Percentiles rank a stretch among this genome's conserved stretches.
Evolutionary conservation across 2,888 invertebrate genomes (phyloP).

Genomic region (Dinocampus coccinellae): DNA sequence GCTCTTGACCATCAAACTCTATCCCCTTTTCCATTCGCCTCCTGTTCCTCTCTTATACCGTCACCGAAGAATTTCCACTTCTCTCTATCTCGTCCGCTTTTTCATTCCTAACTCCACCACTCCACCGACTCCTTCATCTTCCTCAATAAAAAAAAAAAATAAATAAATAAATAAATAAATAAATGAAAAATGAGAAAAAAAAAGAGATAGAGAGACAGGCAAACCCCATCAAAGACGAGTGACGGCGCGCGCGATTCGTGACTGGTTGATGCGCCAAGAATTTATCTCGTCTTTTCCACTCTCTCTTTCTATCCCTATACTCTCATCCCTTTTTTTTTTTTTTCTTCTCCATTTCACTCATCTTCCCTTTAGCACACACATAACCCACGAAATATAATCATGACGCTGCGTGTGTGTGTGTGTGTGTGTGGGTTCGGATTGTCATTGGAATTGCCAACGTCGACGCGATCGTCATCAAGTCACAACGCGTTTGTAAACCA

Average conservation of each 20-base stretch:
- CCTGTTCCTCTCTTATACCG: not conserved
- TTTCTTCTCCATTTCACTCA: not conserved
- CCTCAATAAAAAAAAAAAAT: constrained; percentile 19
- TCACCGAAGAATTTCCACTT: constrained; percentile 19
- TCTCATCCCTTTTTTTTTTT: too few species aligned
- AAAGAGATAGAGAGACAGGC: constrained; percentile 15
- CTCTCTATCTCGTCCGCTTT: not conserved
- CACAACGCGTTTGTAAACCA: constrained; percentile 47
- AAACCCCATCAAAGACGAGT: constrained; percentile 20
- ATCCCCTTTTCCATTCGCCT: too few species aligned
- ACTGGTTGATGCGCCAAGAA: constrained; percentile 37
- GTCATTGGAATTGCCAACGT: too few species aligned
- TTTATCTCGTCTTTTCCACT: constrained; percentile 15
- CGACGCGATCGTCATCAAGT: too few species aligned
- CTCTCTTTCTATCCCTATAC: not conserved
- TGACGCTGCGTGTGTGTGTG: not conserved
- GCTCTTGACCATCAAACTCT: too few species aligned
- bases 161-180: too few species aligned
- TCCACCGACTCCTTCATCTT: not conserved
- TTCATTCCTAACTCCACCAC: constrained; percentile 1
- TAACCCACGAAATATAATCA: not conserved
- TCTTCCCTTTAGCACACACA: not conserved
- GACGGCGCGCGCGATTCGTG: constrained; percentile 48
- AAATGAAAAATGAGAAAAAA: too few species aligned
- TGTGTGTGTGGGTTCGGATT: too few species aligned